Conservation (phyloP, 2,113 vertebrate genomes). For the Cynopterus brachyotis region DNA sequence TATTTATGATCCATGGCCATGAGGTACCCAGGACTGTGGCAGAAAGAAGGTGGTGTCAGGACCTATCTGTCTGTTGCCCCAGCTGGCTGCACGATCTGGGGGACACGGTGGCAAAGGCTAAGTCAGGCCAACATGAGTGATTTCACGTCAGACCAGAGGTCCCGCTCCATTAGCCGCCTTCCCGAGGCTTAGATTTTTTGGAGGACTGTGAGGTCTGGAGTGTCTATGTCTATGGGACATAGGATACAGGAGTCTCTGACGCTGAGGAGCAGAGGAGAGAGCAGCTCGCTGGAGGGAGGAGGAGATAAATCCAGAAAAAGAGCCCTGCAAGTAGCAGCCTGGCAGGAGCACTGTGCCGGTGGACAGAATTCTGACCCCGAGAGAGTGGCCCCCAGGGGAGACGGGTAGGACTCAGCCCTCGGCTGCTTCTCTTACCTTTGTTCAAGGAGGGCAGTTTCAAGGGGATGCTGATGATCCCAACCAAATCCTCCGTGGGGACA, state of each 20-base stretch:
- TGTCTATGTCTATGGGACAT: fast-evolving
- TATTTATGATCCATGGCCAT: too few relatives aligned
- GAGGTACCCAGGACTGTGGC: not conserved
- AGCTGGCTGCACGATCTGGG: not conserved
- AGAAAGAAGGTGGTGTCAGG: not conserved
- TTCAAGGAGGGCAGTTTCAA: constrained; percentile 94
- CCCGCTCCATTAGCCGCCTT: not conserved
- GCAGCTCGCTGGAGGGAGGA: not conserved
- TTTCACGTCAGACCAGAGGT: not conserved
- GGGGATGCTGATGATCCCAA: constrained; percentile 98
- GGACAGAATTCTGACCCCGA: not conserved
- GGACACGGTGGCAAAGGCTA: not conserved
- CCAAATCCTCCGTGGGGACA: constrained; percentile 97
- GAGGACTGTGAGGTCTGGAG: not conserved
- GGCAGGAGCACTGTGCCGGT: fast-evolving
- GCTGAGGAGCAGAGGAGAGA: not conserved
- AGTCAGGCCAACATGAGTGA: not conserved
- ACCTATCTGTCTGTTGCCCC: not conserved
- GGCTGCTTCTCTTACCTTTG: constrained; percentile 89
- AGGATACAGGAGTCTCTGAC: not conserved
- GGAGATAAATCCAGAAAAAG: not conserved
- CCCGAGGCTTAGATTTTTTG: not conserved
- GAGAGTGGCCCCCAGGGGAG: not conserved
- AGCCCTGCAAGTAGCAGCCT: not conserved
- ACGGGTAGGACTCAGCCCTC: not conserved